These are phyloP conservation scores for Ceratina japonica DNA, from an alignment of 1,140 invertebrate genomes.

Conservation along the genomic window DNA sequence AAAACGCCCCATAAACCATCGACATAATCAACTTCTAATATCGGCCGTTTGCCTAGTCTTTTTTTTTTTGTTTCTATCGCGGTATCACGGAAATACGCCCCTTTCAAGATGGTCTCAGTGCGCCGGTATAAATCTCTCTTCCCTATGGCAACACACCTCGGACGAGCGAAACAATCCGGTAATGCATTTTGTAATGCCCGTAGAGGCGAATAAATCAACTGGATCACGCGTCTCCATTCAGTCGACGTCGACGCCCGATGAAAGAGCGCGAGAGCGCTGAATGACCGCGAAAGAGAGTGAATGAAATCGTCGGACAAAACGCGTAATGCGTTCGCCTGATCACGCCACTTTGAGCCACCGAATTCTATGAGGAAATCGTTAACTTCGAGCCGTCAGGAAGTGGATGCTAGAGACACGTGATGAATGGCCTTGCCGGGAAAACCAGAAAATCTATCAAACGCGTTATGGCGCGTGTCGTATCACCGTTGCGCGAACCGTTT, in stretches of 20 bases:
- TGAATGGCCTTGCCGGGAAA: too few relatives aligned
- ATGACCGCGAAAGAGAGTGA: constrained; percentile 5
- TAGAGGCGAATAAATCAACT: neutral
- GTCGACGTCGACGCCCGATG: neutral
- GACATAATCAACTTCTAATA: neutral
- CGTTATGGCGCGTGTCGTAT: too few relatives aligned
- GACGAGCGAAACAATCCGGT: constrained; percentile 6
- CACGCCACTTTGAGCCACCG: neutral
- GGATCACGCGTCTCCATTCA: constrained; percentile 12
- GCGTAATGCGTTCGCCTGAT: neutral
- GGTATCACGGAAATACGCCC: too few relatives aligned
- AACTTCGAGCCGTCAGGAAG: too few relatives aligned
- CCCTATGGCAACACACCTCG: too few relatives aligned
- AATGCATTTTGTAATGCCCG: neutral
- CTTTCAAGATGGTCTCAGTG: too few relatives aligned
- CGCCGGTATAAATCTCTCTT: neutral
- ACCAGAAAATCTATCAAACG: too few relatives aligned
- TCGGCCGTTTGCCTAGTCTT: too few relatives aligned
- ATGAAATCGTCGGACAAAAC: neutral
- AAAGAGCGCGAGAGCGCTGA: neutral
- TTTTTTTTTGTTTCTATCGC: too few relatives aligned
- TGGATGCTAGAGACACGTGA: too few relatives aligned
- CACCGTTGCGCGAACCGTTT: too few relatives aligned
- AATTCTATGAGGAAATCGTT: too few relatives aligned
- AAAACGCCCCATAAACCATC: constrained; percentile 3